Base-by-base conservation (phyloP, 2,888 invertebrate species). In the Latrodectus hesperus region DNA sequence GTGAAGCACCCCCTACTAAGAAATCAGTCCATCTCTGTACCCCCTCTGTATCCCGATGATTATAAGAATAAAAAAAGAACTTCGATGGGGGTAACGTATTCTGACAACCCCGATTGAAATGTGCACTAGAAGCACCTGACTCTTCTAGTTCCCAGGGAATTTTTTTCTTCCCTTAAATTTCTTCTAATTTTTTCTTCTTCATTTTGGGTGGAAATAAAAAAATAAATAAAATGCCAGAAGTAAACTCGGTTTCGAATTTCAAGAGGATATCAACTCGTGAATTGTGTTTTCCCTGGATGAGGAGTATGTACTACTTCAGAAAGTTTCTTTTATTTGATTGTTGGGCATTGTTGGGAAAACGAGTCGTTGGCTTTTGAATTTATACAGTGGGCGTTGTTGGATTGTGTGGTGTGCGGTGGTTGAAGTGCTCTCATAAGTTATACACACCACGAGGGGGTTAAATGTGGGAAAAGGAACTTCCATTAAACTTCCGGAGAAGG, bases 201-300 rank as follows among this genome's bases (percentile, higher is more conserved):
- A 38, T 38, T 38, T 38, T 38, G 38, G 4, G 38, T 38, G 38
- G 38, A 38, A 51, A 51, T 65, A 52, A 77, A 67, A 65, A 73
- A 67, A 81, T 51, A 53, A 81, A 75, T 67, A 14, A 11, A 51
- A 52, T 22, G 65, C 73, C 26, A 78, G 64, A 78, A 73, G 78
- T 78, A 84, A 84, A 78, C 84, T 84, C 53, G 74, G 84, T 84
- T 84, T 84, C 78, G 73, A 49, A 49, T 84, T 84, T 84, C 84
- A 72, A 78, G 78, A 78, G 81, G 81, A 67, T 81, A 81, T 73
- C 74, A 70, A 14, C 70, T 60, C 26, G 49, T 80, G 81, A 82
- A 82, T 82, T 26, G 55, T 14, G 17, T 60, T 60, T 22, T 38
- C 68, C n/a, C 38, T 12, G 49, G 60, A 60, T 11, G n/a, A 26